Evolutionary conservation across 2,797 vertebrate species (phyloP), one percentile per base, ranked within the genome.

Genomic region (Gallinago stenura): DNA sequence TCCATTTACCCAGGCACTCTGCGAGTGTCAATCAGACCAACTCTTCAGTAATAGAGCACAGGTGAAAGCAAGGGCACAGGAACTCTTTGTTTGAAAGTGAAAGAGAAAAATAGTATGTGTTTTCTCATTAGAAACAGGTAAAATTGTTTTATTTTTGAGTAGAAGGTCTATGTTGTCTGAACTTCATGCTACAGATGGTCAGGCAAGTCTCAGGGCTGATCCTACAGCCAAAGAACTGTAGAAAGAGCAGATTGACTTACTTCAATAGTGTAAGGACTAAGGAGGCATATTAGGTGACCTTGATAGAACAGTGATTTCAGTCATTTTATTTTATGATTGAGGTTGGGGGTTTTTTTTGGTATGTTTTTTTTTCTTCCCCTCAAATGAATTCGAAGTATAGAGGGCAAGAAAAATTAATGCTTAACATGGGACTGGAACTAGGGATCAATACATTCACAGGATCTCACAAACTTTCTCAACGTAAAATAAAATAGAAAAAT

Each of bases 41-140:
- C 8, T 80, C 24, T 69, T 78, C 25, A 43, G 45, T 37, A 93
- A 69, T 0, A 79, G 19, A 89, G 37, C 12, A 87, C 1, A 33
- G 51, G 15, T 24, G 20, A 89, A 66, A 61, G 12, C 6, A 78
- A 37, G 10, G 9, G 4, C 33, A 71, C 8, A 61, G 6, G 17
- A 90, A 60, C 62, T 11, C 15, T 79, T 79, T 80, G 4, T 62
- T 70, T 62, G 51, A 81, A 76, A 88, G 14, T 17, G 8, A 62
- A 68, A 33, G 8, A 62, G 10, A 54, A 70, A 90, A 48, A 14
- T 12, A 0, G 2, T 25, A 3, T 46, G 7, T 24, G 2, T 35
- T 89, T 91, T 86, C 30, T 78, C 11, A 37, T 57, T 69, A 83
- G 37, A 71, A 92, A 69, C 22, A 61, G 43, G 33, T 35, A 48